Percentiles rank a stretch among this genome's conserved stretches.
Evolutionary conservation across 2,113 vertebrate genomes (phyloP).

Genomic region (Micromys minutus): DNA sequence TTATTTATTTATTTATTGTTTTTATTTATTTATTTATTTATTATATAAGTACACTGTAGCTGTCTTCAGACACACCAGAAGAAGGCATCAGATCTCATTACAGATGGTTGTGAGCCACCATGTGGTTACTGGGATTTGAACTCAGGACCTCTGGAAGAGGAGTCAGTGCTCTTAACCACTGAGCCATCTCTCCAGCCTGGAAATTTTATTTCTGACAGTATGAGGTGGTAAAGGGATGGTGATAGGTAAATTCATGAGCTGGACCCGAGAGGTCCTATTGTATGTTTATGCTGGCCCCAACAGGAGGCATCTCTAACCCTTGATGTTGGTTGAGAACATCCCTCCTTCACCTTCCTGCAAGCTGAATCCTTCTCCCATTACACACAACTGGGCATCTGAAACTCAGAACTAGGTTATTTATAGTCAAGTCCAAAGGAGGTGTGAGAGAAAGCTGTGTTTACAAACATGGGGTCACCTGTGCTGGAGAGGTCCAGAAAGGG

Average conservation of each 20-base stretch:
- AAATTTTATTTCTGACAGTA: constrained; percentile 27
- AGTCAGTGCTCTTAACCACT: too few relatives aligned
- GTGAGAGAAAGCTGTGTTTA: constrained; percentile 54
- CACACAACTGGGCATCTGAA: constrained; percentile 26
- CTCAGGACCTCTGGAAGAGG: too few relatives aligned
- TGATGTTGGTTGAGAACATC: neutral
- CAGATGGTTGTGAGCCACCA: too few relatives aligned
- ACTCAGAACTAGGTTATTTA: constrained; percentile 70
- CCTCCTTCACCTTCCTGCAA: neutral
- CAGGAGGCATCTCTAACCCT: neutral
- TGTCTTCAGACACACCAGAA: too few relatives aligned
- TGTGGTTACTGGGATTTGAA: too few relatives aligned
- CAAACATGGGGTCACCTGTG: constrained; percentile 59
- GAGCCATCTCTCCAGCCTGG: too few relatives aligned
- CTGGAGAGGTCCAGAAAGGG: neutral
- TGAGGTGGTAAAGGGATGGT: neutral
- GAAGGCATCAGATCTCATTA: too few relatives aligned
- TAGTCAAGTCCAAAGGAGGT: constrained; percentile 12
- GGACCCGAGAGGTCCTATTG: neutral
- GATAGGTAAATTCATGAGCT: neutral
- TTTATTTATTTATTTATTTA: too few relatives aligned
- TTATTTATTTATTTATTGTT: too few relatives aligned
- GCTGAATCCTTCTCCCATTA: constrained; percentile 57
- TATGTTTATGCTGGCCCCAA: neutral
- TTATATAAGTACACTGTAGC: too few relatives aligned